Conservation (phyloP, 1,140 invertebrate species). For the Drosophila gunungcola region DNA sequence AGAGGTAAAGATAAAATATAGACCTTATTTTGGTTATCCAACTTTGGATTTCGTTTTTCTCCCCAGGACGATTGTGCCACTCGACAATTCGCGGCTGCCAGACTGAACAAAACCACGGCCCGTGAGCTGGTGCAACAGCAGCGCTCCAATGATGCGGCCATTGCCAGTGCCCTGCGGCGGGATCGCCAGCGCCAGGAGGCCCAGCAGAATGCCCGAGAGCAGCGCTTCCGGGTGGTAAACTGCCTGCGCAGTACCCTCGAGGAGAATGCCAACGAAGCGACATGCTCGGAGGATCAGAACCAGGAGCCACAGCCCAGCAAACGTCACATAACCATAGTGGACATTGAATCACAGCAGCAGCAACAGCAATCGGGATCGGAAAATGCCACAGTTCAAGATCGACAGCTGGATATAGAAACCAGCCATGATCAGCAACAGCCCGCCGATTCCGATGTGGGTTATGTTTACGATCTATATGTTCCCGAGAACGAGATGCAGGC, state of each 20-base stretch:
- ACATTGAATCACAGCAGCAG: conserved; percentile 55
- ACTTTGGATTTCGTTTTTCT: not conserved
- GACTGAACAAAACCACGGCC: conserved; percentile 79
- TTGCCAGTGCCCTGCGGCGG: conserved; percentile 31
- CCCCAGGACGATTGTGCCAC: conserved; percentile 73
- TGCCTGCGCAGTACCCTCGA: conserved; percentile 69
- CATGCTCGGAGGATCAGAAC: not conserved
- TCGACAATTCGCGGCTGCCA: conserved; percentile 84
- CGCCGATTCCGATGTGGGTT: conserved; percentile 77
- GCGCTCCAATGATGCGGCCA: conserved; percentile 26
- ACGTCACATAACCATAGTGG: conserved; percentile 65
- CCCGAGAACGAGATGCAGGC: conserved; percentile 77
- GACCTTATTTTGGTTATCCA: too few species aligned
- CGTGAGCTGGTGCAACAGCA: conserved; percentile 68
- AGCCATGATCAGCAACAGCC: conserved; percentile 44
- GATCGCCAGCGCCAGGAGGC: conserved; percentile 66
- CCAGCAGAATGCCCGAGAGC: conserved; percentile 62
- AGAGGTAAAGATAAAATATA: too few species aligned
- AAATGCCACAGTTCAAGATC: not conserved
- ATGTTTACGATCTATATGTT: conserved; percentile 83
- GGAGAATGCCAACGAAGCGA: conserved; percentile 7
- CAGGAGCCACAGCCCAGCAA: conserved; percentile 1
- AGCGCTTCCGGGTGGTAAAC: conserved; percentile 82
- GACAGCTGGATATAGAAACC: not conserved
- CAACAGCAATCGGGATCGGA: conserved; percentile 1